Evolutionary conservation across 2,797 vertebrate genomes (phyloP).

Genomic region (Sebastes minor): DNA sequence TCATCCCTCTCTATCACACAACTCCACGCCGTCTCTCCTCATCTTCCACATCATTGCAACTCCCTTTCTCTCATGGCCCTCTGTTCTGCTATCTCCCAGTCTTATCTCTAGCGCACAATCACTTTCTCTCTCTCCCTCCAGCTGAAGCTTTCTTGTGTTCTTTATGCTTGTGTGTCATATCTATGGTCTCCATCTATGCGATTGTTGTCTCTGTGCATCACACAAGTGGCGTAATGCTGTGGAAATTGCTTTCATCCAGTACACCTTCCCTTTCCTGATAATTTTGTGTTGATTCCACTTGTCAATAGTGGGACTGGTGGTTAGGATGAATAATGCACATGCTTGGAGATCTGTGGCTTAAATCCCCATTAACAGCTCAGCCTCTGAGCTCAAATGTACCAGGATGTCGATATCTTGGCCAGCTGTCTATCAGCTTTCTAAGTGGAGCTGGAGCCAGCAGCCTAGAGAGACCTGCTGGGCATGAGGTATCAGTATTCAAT

Average conservation of each 20-base stretch:
- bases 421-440: conserved; percentile 27
- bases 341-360: conserved; percentile 30
- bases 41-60: conserved; percentile 39
- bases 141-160: conserved; percentile 27
- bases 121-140: neutral
- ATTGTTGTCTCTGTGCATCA: conserved; percentile 24
- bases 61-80: conserved; percentile 30
- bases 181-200: conserved; percentile 19
- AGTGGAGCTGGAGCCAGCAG: conserved; percentile 38
- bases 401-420: conserved; percentile 44
- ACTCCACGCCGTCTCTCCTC: neutral
- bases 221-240: neutral
- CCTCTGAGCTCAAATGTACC: conserved; percentile 41
- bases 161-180: conserved; percentile 7
- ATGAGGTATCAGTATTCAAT: conserved; percentile 11
- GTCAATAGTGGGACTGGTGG: conserved; percentile 41
- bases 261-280: neutral
- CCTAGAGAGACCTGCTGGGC: neutral
- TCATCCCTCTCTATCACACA: neutral
- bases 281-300: conserved; percentile 36
- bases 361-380: conserved; percentile 45
- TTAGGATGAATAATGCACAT: conserved; percentile 37
- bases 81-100: conserved; percentile 28
- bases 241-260: conserved; percentile 23
- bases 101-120: conserved; percentile 32